Conservation (phyloP, 1,140 invertebrate species). For the Cyrtorhinus lividipennis region DNA sequence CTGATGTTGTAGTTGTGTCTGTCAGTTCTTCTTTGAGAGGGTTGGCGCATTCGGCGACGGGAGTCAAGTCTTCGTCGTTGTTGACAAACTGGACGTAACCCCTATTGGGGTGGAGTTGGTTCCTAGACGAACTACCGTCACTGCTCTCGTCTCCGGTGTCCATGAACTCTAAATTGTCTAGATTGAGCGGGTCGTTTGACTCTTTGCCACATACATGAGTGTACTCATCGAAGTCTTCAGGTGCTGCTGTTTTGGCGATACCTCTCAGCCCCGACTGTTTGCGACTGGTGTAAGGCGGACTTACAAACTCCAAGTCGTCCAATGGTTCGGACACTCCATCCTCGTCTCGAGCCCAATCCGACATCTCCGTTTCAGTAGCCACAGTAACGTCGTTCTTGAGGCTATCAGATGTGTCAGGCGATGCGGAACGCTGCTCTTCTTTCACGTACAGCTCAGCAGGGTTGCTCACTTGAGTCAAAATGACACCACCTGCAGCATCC, state of each 20-base stretch:
- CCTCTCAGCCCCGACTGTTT: slow-evolving; percentile 31
- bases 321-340: slow-evolving; percentile 54
- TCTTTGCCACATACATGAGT: slow-evolving; percentile 33
- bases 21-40: slow-evolving; percentile 25
- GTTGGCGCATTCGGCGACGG: slow-evolving; percentile 19
- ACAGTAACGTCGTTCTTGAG: slow-evolving; percentile 41
- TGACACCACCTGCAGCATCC: slow-evolving; percentile 2
- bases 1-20: slow-evolving; percentile 27
- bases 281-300: slow-evolving; percentile 37
- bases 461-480: slow-evolving; percentile 25
- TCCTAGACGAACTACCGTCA: slow-evolving; percentile 29
- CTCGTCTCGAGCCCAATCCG: slow-evolving; percentile 67
- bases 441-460: slow-evolving; percentile 24
- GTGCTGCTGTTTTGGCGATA: slow-evolving; percentile 30
- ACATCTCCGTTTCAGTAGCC: slow-evolving; percentile 66
- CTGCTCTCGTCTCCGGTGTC: slow-evolving; percentile 42
- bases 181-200: slow-evolving; percentile 27
- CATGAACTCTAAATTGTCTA: slow-evolving; percentile 54
- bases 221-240: slow-evolving; percentile 30
- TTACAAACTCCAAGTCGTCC: slow-evolving; percentile 45
- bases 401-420: slow-evolving; percentile 31
- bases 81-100: slow-evolving; percentile 56
- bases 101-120: slow-evolving; percentile 38
- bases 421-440: slow-evolving; percentile 33
- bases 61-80: slow-evolving; percentile 24